Percentiles rank a stretch among this genome's conserved stretches.
Evolutionary conservation across 2,113 vertebrate genomes (phyloP).

Genomic region (Copsychus sechellarum): DNA sequence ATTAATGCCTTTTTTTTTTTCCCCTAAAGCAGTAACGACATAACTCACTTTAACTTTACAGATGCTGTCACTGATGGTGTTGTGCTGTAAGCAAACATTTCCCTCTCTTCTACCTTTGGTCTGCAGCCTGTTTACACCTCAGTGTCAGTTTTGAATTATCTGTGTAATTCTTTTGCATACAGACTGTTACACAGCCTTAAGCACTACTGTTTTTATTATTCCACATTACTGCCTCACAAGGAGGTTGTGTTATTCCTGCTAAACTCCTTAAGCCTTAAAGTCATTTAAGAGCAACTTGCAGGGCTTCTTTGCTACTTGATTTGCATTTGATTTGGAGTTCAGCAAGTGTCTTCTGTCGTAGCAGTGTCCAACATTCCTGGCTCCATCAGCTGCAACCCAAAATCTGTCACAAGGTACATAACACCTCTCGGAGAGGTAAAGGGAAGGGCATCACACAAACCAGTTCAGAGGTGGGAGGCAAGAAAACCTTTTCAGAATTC

Average conservation of each 20-base stretch:
- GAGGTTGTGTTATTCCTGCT: not conserved
- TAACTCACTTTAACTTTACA: slow-evolving; percentile 16
- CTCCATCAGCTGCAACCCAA: not conserved
- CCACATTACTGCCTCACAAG: not conserved
- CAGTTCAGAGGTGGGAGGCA: not conserved
- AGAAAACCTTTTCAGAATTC: not conserved
- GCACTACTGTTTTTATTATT: not conserved
- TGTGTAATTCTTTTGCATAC: not conserved
- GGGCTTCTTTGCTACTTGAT: not conserved
- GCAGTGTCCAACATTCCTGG: not conserved
- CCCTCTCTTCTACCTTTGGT: not conserved
- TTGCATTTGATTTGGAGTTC: not conserved
- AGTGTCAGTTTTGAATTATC: slow-evolving; percentile 12
- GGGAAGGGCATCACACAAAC: not conserved
- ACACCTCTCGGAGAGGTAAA: not conserved
- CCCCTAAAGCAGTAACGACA: not conserved
- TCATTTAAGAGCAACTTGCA: not conserved
- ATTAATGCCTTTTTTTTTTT: not conserved
- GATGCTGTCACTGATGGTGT: not conserved
- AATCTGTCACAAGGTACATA: not conserved
- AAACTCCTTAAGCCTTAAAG: not conserved
- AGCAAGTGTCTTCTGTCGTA: not conserved
- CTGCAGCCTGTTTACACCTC: not conserved
- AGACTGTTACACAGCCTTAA: not conserved
- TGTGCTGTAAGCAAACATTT: slow-evolving; percentile 22